Evolutionary conservation across 2,113 vertebrate genomes (phyloP).

Genomic region (Dunckerocampus dactyliophorus): DNA sequence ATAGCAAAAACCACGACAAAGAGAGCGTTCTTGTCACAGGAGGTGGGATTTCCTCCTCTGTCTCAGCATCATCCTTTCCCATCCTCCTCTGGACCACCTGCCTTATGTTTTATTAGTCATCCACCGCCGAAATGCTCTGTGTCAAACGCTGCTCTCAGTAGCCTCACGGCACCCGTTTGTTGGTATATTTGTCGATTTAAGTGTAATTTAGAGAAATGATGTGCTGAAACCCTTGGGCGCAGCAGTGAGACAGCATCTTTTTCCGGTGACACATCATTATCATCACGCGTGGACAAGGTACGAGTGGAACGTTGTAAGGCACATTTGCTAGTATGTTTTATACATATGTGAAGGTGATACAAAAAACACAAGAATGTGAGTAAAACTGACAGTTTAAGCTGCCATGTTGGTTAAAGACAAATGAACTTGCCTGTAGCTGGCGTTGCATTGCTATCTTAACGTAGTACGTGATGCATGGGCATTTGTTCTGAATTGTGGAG

Average conservation of each 20-base stretch:
- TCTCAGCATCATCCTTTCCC: slow-evolving; percentile 29
- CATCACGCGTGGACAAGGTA: slow-evolving; percentile 49
- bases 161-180: neutral
- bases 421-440: neutral
- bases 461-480: neutral
- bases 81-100: slow-evolving; percentile 54
- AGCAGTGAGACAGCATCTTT: slow-evolving; percentile 78
- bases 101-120: slow-evolving; percentile 12
- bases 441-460: neutral
- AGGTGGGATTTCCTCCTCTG: slow-evolving; percentile 54
- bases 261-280: slow-evolving; percentile 60
- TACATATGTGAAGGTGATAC: neutral
- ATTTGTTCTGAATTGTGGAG: neutral
- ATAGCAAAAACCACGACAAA: slow-evolving; percentile 16
- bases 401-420: neutral
- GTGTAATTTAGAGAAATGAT: slow-evolving; percentile 33
- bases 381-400: neutral
- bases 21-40: slow-evolving; percentile 7
- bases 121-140: slow-evolving; percentile 19
- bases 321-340: neutral
- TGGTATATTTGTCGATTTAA: neutral
- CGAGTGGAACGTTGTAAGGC: slow-evolving; percentile 10
- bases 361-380: too few relatives aligned
- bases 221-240: slow-evolving; percentile 39
- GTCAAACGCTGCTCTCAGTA: slow-evolving; percentile 10